Conservation (phyloP, 92 coral and sea anemone species). For the Phenganax marumi region DNA sequence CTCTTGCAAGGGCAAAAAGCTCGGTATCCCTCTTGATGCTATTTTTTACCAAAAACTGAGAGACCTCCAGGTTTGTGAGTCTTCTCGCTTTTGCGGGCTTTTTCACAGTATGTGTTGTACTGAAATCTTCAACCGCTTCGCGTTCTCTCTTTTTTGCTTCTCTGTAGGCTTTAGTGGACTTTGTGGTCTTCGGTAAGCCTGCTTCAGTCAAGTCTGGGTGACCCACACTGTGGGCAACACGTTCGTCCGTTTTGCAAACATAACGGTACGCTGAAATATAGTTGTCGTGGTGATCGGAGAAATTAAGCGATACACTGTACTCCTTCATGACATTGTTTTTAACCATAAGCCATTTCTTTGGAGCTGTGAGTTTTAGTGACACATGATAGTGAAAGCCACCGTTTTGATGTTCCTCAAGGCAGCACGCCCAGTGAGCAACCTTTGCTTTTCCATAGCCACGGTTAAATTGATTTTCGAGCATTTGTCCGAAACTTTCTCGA, state of each 20-base stretch:
- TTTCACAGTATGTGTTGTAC: neutral
- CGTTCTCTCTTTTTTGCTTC: neutral
- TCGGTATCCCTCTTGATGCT: constrained; percentile 8
- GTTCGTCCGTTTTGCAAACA: neutral
- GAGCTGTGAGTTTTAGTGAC: constrained; percentile 12
- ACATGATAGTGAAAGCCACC: constrained; percentile 6
- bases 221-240: neutral
- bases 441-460: constrained; percentile 5
- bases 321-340: neutral
- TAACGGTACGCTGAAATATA: neutral
- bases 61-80: neutral
- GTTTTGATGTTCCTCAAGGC: constrained; percentile 9
- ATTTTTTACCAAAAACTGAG: constrained; percentile 6
- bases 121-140: neutral
- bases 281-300: neutral
- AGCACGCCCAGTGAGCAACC: constrained; percentile 21
- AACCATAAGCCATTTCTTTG: constrained; percentile 15
- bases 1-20: constrained; percentile 18
- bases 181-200: neutral
- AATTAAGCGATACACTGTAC: neutral
- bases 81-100: neutral
- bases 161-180: neutral
- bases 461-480: constrained; percentile 10
- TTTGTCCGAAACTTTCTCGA: constrained; percentile 1
- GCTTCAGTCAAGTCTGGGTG: neutral